Evolutionary conservation across 2,113 vertebrate genomes (phyloP).

Genomic region (Cryptotis parvus): DNA sequence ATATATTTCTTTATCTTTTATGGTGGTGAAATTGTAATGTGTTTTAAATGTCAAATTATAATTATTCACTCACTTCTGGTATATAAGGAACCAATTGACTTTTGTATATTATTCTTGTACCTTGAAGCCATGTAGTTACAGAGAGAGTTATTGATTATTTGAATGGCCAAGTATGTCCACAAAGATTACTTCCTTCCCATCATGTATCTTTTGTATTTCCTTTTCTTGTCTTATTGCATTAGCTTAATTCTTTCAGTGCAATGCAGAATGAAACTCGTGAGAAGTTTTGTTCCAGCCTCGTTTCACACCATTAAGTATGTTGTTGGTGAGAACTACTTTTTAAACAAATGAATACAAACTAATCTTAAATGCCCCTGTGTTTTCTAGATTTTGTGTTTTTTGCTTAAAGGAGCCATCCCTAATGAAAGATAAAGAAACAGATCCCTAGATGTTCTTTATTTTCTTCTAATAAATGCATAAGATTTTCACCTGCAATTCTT

Average conservation of each 20-base stretch:
- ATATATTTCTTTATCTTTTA: neutral
- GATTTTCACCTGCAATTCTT: neutral
- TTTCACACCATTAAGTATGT: neutral
- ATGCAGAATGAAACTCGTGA: neutral
- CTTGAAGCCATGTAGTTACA: neutral
- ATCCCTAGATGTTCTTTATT: neutral
- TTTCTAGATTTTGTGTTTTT: slow-evolving; percentile 28
- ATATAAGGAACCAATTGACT: slow-evolving; percentile 14
- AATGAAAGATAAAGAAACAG: slow-evolving; percentile 5
- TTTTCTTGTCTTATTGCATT: slow-evolving; percentile 31
- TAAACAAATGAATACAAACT: slow-evolving; percentile 24
- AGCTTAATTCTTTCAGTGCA: neutral
- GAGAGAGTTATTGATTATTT: slow-evolving; percentile 18
- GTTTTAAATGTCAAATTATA: slow-evolving; percentile 44
- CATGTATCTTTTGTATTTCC: neutral
- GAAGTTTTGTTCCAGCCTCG: neutral
- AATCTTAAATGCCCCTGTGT: neutral
- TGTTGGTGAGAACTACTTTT: slow-evolving; percentile 21
- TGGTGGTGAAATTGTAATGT: neutral
- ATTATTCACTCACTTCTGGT: neutral
- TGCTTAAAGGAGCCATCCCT: neutral
- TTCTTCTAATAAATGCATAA: slow-evolving; percentile 6
- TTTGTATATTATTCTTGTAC: slow-evolving; percentile 4
- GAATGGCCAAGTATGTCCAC: neutral
- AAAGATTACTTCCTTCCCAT: slow-evolving; percentile 14